Evolutionary conservation across 2,113 vertebrate species (phyloP).

Genomic region (Alexandromys fortis): DNA sequence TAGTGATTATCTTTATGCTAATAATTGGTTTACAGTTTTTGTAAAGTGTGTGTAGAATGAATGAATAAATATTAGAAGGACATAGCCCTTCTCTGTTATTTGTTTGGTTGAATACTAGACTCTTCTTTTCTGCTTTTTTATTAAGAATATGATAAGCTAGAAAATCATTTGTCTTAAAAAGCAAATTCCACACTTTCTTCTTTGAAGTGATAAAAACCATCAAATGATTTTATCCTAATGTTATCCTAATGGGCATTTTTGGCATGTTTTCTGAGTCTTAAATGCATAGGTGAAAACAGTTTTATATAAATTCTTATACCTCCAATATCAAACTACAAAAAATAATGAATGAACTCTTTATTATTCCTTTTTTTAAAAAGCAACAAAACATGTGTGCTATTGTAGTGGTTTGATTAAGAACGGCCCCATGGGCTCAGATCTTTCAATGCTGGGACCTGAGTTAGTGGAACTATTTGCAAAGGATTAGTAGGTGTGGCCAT

Average conservation of each 20-base stretch:
- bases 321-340: neutral
- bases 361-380: neutral
- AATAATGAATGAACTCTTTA: neutral
- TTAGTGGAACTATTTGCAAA: neutral
- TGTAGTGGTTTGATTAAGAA: neutral
- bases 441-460: neutral
- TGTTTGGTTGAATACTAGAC: neutral
- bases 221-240: neutral
- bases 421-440: neutral
- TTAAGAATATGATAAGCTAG: neutral
- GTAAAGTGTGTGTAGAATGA: neutral
- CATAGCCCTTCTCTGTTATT: neutral
- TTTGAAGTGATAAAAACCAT: conserved; percentile 20
- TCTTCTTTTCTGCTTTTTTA: neutral
- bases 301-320: neutral
- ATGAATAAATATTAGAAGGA: conserved; percentile 6
- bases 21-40: neutral
- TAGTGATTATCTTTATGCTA: neutral
- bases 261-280: neutral
- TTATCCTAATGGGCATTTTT: neutral
- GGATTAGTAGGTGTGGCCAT: neutral
- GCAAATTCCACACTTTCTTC: neutral
- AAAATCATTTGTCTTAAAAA: neutral
- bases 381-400: neutral
- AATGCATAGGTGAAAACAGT: neutral